Base-by-base conservation (phyloP, 2,113 vertebrate genomes). In the Apus apus region DNA sequence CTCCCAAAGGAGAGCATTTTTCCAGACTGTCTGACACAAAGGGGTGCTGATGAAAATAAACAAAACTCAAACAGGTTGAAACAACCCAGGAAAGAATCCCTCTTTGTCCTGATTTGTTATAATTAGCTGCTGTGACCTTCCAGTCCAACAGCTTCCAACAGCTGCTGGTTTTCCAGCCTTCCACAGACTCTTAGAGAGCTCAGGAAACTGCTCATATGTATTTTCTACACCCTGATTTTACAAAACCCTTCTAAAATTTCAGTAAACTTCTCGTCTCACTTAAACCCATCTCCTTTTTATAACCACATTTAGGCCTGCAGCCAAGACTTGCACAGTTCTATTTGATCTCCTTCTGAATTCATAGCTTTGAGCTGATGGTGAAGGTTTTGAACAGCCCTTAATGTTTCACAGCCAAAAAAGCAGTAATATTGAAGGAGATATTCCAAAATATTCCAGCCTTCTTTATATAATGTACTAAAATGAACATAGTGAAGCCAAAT, bases 261-360 rank as follows among this genome's bases (percentile, higher is more conserved):
- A 1, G 34, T 9, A 29, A 61, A 89, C 5, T 61, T 68, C 58
- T 80, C 32, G 46, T 25, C 56, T 90, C 64, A 13, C 34, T 89
- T 76, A 67, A 82, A 54, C 54, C 87, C 53, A 77, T 46, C 14
- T 3, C 46, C n/a, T 51, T 78, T 84, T 84, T 48, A 90, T 74
- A 68, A 36, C 71, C 79, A 61, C 0, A 0, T 8, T 43, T 67
- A 70, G 46, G 74, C 82, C 82, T 67, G 72, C 72, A 67, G 92
- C 90, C 90, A 88, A 77, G 72, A 30, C 53, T 58, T 36, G 34
- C 14, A 40, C 2, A 3, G 62, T 48, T 85, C 81, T 57, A 57
- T 87, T 93, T 85, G 60, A 45, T 92, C 86, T 43, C 13, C 32
- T 82, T 57, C 80, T 38, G 64, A 74, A 86, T 93, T 80, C 78